These are phyloP conservation scores for Hanleya hanleyi DNA, from an alignment of 2,888 invertebrate species.

Conservation along the genomic window DNA sequence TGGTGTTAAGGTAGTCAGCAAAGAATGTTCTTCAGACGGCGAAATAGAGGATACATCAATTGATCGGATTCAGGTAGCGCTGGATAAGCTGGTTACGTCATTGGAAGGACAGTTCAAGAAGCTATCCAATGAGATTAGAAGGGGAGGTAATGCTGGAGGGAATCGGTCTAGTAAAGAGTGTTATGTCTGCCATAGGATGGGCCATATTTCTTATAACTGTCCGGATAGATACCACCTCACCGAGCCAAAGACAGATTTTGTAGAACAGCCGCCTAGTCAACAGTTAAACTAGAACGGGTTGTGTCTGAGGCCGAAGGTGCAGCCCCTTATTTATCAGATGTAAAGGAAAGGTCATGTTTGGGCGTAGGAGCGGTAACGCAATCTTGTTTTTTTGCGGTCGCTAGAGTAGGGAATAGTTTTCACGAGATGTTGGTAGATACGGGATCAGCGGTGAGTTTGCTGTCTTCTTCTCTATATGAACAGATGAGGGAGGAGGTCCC, in stretches of 20 bases:
- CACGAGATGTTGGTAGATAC: neutral
- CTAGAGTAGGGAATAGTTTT: neutral
- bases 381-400: neutral
- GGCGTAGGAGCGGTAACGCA: neutral
- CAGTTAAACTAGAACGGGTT: neutral
- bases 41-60: too few species aligned
- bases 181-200: neutral
- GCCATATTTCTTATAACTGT: neutral
- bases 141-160: too few species aligned
- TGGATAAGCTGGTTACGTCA: too few species aligned
- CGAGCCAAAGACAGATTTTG: too few species aligned
- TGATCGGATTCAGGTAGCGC: too few species aligned
- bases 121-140: too few species aligned
- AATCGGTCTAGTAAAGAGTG: neutral
- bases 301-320: neutral
- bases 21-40: too few species aligned
- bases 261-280: neutral
- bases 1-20: too few species aligned
- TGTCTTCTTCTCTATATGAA: neutral
- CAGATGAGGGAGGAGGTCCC: neutral
- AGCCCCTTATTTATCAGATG: neutral
- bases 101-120: too few species aligned
- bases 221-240: too few species aligned
- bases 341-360: neutral
- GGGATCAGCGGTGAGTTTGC: neutral